Base-by-base conservation (phyloP, 1,140 invertebrate genomes). In the Bombus vancouverensis region DNA sequence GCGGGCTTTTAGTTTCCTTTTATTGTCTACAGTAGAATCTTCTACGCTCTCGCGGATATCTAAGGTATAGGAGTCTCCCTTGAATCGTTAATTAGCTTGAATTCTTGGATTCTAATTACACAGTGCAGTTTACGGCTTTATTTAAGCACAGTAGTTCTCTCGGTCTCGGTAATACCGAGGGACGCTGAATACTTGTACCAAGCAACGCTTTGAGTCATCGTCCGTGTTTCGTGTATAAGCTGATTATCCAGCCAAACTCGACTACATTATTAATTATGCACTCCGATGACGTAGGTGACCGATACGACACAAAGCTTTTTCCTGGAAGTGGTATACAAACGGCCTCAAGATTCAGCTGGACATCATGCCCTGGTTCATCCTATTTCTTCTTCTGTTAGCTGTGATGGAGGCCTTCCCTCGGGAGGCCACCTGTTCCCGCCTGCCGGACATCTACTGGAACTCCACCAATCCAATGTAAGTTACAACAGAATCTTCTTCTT, bases 361-460 rank as follows among this genome's bases (percentile, higher is more conserved):
- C 93, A 92, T 94, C 91, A 96, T 96, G 95, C 95, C 95, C 79
- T 96, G 95, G 94, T 95, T 96, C 91, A 94, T 95, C 87, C 93
- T 96, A 86, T 95, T 96, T 92, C 94, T 95, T 85, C 95, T 96
- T 74, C 92, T 96, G 92, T 93, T 96, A 85, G 94, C 94, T 81
- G 95, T 96, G 89, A 95, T 95, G 94, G 95, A 96, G 92, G 95
- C 95, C 86, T 94, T 96, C 89, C 95, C 95, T 53, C 92, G 95
- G 90, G 95, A 96, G 92, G 94, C 95, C 82, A 95, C 94, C 85
- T 95, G 95, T 93, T 94, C 95, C 83, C 93, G 94, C 77, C 92
- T 96, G 84, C 95, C 96, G 89, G 96, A 96, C 93, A 96, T 96
- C 89, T 96, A 96, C 90, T 96, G 96, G 96, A 96, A 96, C 93